A percentile compares a stretch with the other conserved stretches of the same genome.
Conservation (phyloP, 2,888 invertebrate genomes). For the Protophormia terraenovae region DNA sequence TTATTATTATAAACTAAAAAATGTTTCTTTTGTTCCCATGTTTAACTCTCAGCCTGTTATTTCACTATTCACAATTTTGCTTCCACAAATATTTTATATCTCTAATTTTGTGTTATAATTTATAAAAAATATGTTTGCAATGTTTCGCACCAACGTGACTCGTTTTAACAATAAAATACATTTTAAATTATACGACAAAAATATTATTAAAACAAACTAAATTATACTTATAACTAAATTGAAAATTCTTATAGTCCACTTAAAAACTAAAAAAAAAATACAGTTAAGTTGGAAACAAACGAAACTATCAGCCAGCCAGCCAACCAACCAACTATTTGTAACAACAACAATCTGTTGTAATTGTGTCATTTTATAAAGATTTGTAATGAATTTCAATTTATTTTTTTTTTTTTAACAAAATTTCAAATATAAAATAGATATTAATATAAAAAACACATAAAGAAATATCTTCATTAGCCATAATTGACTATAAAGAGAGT, state of each 20-base stretch:
- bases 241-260: slow-evolving; percentile 45
- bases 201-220: not conserved
- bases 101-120: slow-evolving; percentile 56
- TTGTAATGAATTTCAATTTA: slow-evolving; percentile 64
- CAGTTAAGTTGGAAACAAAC: not conserved
- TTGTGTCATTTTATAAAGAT: slow-evolving; percentile 61
- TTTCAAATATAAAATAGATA: not conserved
- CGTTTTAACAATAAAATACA: slow-evolving; percentile 29
- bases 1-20: too few relatives aligned
- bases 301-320: not conserved
- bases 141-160: slow-evolving; percentile 59
- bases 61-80: not conserved
- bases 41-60: not conserved
- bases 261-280: not conserved
- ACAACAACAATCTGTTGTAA: slow-evolving; percentile 47
- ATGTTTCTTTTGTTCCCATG: too few relatives aligned
- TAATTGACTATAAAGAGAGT: slow-evolving; percentile 39
- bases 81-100: slow-evolving; percentile 27
- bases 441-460: not conserved
- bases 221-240: slow-evolving; percentile 12
- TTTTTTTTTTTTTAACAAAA: not conserved
- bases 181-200: slow-evolving; percentile 30
- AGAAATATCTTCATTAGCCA: slow-evolving; percentile 58
- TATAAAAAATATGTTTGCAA: slow-evolving; percentile 55
- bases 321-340: not conserved